Base-by-base conservation (phyloP, 2,113 vertebrate genomes). In the Platichthys flesus region DNA sequence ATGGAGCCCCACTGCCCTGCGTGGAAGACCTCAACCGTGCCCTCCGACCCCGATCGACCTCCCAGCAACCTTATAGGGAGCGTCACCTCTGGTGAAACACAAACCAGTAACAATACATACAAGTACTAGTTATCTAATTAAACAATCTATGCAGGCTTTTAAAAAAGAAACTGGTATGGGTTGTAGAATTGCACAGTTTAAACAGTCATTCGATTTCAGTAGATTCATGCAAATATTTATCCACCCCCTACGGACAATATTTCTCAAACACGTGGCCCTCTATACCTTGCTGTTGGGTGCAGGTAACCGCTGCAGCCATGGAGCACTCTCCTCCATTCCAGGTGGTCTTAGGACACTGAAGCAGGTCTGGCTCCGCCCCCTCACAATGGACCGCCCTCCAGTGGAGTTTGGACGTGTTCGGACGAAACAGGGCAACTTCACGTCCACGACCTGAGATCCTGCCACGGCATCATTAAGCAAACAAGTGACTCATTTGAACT, bases 1-100 rank as follows among this genome's bases (percentile, higher is more conserved):
- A 99, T 81, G 2, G 98, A 97, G 1, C 98, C 98, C 98, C 98
- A 99, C 82, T 96, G 96, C 18, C 98, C 96, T 0, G 93, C 94
- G 0, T 95, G 95, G 90, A 95, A 97, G 52, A 99, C 92, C 86
- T 99, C 98, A 31, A 99, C 97, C 55, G 96, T 94, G 83, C 98
- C 98, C 89, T 99, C 97, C 0, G 88, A 87, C 18, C 40, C 18
- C 0, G 86, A 94, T 20, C 9, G 88, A 18, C 97, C 97, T 12
- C 95, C 97, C 21, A 88, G 91, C 23, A 99, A 93, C 0, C 97
- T 95, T 24, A 98, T 58, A 0, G 90, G 93, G 2, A 96, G 93
- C 52, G 94, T 89, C 0, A 63, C 84, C 0, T 83, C 79, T 28
- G 82, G 96, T 96, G 88, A 61, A 79, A 5, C 8, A 61, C 4